Evolutionary conservation across 2,797 vertebrate genomes (phyloP).

Genomic region (Cuculus canorus): DNA sequence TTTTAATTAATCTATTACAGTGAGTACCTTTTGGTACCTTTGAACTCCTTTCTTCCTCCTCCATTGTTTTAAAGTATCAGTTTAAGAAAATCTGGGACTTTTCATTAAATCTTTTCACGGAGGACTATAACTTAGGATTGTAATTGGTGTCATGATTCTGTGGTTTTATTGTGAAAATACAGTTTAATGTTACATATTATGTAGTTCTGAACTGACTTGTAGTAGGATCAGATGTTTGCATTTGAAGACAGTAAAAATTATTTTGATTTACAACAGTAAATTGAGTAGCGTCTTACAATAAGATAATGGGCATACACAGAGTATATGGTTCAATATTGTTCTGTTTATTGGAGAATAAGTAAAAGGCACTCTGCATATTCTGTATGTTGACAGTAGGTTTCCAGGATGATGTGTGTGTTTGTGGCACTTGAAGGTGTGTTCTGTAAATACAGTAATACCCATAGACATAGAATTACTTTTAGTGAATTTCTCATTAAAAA

Average conservation of each 20-base stretch:
- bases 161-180: not conserved
- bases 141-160: not conserved
- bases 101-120: not conserved
- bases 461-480: not conserved
- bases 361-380: not conserved
- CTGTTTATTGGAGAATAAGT: not conserved
- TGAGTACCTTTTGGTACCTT: not conserved
- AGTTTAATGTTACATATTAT: not conserved
- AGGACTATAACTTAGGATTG: not conserved
- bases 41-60: not conserved
- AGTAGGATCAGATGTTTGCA: not conserved
- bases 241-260: not conserved
- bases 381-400: not conserved
- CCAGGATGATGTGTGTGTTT: not conserved
- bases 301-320: not conserved
- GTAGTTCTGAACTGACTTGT: not conserved
- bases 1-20: not conserved
- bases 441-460: not conserved
- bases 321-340: not conserved
- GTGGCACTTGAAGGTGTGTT: not conserved
- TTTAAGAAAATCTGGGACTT: not conserved
- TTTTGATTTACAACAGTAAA: not conserved
- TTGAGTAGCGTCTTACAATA: not conserved
- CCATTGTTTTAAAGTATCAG: not conserved
- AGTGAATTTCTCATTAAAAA: not conserved